These are phyloP conservation scores for Melinopterus prodromus DNA, from an alignment of 2,888 invertebrate species.

Conservation along the genomic window DNA sequence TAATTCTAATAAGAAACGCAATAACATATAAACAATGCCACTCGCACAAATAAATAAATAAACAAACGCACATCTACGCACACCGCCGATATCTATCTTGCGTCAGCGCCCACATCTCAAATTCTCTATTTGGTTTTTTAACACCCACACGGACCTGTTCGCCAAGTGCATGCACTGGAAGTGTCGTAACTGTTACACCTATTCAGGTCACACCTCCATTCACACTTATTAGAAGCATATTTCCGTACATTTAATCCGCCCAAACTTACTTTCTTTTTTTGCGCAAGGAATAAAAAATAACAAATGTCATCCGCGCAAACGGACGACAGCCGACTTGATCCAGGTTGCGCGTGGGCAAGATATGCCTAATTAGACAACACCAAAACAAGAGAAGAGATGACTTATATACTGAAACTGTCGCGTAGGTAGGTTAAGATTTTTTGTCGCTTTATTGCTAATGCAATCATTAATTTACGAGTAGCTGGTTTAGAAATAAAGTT, in stretches of 20 bases:
- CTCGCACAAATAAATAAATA: no score
- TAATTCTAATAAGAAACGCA: no score
- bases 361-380: background rate
- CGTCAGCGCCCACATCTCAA: background rate
- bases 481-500: no score
- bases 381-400: background rate
- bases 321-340: background rate
- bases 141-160: background rate
- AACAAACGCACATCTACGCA: no score
- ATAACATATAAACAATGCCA: no score
- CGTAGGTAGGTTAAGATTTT: no score
- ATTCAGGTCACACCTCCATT: background rate
- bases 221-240: background rate
- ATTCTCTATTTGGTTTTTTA: background rate
- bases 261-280: slow-evolving; percentile 4
- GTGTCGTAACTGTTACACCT: background rate
- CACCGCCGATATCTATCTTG: background rate
- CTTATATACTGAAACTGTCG: background rate
- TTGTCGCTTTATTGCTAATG: no score
- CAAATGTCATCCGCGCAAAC: background rate
- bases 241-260: background rate
- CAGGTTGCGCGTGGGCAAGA: background rate
- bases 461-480: no score
- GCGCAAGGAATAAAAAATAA: background rate
- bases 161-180: background rate